Conservation (phyloP, 2,113 vertebrate species). For the Rattus rattus region DNA sequence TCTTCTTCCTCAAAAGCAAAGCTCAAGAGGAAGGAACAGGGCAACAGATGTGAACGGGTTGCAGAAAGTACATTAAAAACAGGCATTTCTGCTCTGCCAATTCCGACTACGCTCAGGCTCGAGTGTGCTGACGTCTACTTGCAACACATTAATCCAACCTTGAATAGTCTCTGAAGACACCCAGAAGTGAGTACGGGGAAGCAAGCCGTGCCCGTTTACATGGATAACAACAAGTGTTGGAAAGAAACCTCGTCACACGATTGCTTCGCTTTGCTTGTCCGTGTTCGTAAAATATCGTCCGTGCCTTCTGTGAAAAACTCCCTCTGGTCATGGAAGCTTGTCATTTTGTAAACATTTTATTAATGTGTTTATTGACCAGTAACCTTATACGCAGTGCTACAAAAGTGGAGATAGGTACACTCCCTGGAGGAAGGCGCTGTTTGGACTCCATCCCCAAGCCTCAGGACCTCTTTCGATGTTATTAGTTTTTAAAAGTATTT, state of each 20-base stretch:
- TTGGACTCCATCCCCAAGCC: neutral
- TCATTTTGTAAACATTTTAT: constrained; percentile 63
- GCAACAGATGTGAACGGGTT: constrained; percentile 41
- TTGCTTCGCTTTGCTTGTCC: constrained; percentile 61
- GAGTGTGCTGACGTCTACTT: neutral
- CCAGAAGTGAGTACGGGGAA: neutral
- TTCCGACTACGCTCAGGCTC: constrained; percentile 15
- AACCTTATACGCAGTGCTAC: neutral
- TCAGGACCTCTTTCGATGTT: constrained; percentile 35
- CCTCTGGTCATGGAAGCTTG: constrained; percentile 59
- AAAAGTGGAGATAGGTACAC: constrained; percentile 5
- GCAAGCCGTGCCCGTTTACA: constrained; percentile 43
- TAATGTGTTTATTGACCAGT: constrained; percentile 67
- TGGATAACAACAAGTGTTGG: constrained; percentile 41
- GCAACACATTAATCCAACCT: constrained; percentile 19
- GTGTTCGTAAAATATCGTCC: constrained; percentile 69
- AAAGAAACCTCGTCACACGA: constrained; percentile 54
- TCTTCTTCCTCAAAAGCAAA: constrained; percentile 41
- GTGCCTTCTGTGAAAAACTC: constrained; percentile 61
- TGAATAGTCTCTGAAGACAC: constrained; percentile 61
- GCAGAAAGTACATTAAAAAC: constrained; percentile 49
- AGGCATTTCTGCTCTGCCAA: constrained; percentile 61
- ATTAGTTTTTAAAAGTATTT: constrained; percentile 61
- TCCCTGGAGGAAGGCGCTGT: neutral
- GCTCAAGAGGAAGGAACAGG: neutral